Evolutionary conservation across 2,888 invertebrate genomes (phyloP).

Genomic region (Xestia rhomboidea): DNA sequence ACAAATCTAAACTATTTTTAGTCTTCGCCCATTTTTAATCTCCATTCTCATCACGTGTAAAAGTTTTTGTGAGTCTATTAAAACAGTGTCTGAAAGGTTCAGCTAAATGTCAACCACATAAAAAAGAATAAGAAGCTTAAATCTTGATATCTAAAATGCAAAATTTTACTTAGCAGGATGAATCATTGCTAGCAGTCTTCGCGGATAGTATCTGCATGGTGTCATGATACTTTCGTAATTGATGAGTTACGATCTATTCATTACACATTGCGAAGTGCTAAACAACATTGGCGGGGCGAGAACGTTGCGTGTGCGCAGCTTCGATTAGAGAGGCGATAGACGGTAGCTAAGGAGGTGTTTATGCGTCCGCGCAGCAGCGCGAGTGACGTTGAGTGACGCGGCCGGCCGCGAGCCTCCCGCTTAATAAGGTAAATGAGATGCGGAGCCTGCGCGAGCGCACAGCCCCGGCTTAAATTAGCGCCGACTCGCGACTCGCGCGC

Average conservation of each 20-base stretch:
- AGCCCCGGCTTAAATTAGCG: slow-evolving; percentile 79
- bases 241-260: slow-evolving; percentile 53
- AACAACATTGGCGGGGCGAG: slow-evolving; percentile 27
- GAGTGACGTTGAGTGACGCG: slow-evolving; percentile 87
- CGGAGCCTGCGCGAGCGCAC: slow-evolving; percentile 72
- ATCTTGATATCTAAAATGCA: background rate
- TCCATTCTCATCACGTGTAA: slow-evolving; percentile 19
- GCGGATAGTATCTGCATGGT: slow-evolving; percentile 26
- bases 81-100: slow-evolving; percentile 11
- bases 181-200: slow-evolving; percentile 15
- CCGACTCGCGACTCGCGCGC: slow-evolving; percentile 68
- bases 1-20: slow-evolving; percentile 65
- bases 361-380: slow-evolving; percentile 74
- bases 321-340: slow-evolving; percentile 77
- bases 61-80: background rate
- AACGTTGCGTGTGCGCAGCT: slow-evolving; percentile 60
- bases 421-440: slow-evolving; percentile 89
- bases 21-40: slow-evolving; percentile 26
- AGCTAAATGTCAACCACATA: slow-evolving; percentile 5
- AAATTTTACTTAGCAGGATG: slow-evolving; percentile 6
- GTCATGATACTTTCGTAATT: slow-evolving; percentile 47
- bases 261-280: slow-evolving; percentile 44
- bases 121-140: background rate
- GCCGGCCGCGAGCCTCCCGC: slow-evolving; percentile 77
- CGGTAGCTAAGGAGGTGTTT: slow-evolving; percentile 83